These are phyloP conservation scores for Mamestra configurata DNA, from an alignment of 1,140 invertebrate genomes.

Conservation along the genomic window DNA sequence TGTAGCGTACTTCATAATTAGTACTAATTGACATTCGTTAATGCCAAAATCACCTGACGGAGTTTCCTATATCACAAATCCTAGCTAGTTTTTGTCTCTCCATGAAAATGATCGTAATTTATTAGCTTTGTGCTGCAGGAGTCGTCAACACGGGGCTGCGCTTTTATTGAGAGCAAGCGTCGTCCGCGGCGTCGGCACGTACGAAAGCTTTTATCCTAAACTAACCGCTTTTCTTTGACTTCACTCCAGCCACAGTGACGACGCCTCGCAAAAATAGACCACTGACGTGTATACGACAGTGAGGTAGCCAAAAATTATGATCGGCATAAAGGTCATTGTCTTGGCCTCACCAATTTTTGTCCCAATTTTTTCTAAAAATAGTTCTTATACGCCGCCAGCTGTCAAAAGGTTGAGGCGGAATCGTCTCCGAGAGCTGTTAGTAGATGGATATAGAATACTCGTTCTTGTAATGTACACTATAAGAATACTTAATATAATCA, in stretches of 20 bases:
- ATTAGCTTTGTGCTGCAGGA: constrained; percentile 53
- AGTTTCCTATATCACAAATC: no score
- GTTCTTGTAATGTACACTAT: no score
- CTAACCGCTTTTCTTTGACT: constrained; percentile 67
- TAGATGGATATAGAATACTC: no score
- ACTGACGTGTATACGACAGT: constrained; percentile 54
- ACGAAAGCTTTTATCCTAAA: constrained; percentile 66
- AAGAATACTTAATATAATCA: no score
- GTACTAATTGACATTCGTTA: no score
- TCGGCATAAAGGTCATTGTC: constrained; percentile 68
- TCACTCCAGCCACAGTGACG: constrained; percentile 60
- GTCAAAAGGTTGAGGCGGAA: not conserved
- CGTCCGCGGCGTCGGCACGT: constrained; percentile 55
- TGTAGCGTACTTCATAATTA: no score
- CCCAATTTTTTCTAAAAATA: constrained; percentile 43
- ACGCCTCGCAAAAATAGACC: constrained; percentile 62
- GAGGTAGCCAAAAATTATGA: constrained; percentile 67
- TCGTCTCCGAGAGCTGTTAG: not conserved
- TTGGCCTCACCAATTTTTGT: constrained; percentile 56
- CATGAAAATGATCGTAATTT: constrained; percentile 48
- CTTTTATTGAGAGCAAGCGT: constrained; percentile 53
- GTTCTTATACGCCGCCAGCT: constrained; percentile 3
- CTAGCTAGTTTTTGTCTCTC: not conserved
- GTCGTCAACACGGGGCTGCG: constrained; percentile 59
- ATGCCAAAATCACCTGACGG: no score